A percentile compares a stretch with the other conserved stretches of the same genome.
Conservation (phyloP, 2,888 invertebrate species). For the Drepanosiphum platanoidis region DNA sequence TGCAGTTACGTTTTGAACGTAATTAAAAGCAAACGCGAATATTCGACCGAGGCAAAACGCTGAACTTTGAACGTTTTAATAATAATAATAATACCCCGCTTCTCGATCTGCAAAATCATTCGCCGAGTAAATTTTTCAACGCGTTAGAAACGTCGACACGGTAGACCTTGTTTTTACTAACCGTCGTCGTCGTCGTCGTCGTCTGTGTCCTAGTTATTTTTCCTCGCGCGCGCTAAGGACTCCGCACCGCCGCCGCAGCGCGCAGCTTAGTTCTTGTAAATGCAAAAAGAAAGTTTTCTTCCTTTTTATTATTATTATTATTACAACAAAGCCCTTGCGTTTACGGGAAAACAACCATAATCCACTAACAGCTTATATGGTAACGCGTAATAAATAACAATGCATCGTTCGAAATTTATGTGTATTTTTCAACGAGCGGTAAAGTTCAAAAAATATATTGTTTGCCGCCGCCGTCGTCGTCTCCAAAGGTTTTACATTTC, state of each 20-base stretch:
- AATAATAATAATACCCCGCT: not conserved
- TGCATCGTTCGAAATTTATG: conserved; percentile 44
- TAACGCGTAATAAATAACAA: conserved; percentile 50
- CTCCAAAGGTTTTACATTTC: conserved; percentile 21
- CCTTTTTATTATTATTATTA: conserved; percentile 40
- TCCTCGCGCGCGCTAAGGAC: conserved; percentile 1
- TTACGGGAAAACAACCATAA: conserved; percentile 35
- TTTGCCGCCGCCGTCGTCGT: not conserved
- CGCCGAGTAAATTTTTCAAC: conserved; percentile 21
- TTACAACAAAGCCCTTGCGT: conserved; percentile 26
- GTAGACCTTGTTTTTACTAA: conserved; percentile 17
- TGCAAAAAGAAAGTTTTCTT: conserved; percentile 28
- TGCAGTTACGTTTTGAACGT: conserved; percentile 29
- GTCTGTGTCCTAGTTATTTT: too few relatives aligned
- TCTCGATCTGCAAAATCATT: too few relatives aligned
- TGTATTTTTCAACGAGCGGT: conserved; percentile 47
- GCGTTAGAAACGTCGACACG: conserved; percentile 1
- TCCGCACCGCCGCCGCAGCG: not conserved
- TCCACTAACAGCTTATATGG: conserved; percentile 43
- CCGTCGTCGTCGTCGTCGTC: not conserved
- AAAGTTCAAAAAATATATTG: conserved; percentile 47
- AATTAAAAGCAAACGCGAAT: conserved; percentile 23
- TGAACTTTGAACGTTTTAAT: conserved; percentile 11
- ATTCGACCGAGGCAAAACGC: not conserved
- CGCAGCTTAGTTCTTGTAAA: not conserved